phyloP scores from a whole-genome alignment of 1,140 invertebrate species.

The Drosophila insularis region DNA sequence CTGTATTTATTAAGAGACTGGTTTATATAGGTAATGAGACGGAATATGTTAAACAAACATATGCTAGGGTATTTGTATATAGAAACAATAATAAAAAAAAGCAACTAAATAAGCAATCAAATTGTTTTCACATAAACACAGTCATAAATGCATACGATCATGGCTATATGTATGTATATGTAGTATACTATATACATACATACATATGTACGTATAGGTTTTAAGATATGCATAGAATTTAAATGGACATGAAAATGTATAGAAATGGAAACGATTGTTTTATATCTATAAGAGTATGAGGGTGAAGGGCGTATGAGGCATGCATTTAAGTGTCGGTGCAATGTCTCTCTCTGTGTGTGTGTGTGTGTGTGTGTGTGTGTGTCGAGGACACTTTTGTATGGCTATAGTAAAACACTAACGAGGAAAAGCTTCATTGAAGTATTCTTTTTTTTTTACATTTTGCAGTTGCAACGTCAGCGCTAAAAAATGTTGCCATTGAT shows the following conservation, averaged over 20 bases:
- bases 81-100: too few relatives aligned
- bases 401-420: constrained; percentile 57
- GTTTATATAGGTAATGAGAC: too few relatives aligned
- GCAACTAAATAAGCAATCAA: too few relatives aligned
- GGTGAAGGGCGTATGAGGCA: constrained; percentile 21
- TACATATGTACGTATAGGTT: neutral
- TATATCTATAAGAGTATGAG: neutral
- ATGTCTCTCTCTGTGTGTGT: constrained; percentile 16
- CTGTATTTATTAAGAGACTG: too few relatives aligned
- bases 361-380: constrained; percentile 30
- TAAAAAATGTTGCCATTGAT: constrained; percentile 56
- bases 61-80: too few relatives aligned
- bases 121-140: too few relatives aligned
- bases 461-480: constrained; percentile 67
- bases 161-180: too few relatives aligned
- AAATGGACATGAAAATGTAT: neutral
- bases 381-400: constrained; percentile 55
- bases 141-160: too few relatives aligned
- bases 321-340: constrained; percentile 13
- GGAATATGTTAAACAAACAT: too few relatives aligned
- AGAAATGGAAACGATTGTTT: neutral
- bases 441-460: neutral
- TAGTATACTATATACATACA: too few relatives aligned
- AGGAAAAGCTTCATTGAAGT: constrained; percentile 55
- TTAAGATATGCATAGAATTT: neutral